These are phyloP conservation scores for Apamea sordens DNA, from an alignment of 2,888 invertebrate genomes.

Conservation along the genomic window DNA sequence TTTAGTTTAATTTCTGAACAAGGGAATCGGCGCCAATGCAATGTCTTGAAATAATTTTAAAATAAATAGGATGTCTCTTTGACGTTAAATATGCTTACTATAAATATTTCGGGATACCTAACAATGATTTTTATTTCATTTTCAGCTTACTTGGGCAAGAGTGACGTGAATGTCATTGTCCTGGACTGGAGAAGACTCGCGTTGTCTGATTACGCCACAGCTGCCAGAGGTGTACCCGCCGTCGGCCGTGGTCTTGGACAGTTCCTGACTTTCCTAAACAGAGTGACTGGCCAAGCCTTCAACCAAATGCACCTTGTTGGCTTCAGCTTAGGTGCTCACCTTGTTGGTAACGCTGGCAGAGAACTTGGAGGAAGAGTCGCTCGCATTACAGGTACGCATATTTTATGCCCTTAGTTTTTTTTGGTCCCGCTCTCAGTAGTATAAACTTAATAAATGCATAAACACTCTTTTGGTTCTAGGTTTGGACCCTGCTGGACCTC, in stretches of 20 bases:
- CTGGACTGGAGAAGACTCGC: slow-evolving; percentile 80
- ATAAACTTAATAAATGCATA: neutral
- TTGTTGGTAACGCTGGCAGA: slow-evolving; percentile 81
- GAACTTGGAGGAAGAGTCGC: slow-evolving; percentile 73
- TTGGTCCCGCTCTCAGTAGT: too few relatives aligned
- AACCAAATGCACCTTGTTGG: slow-evolving; percentile 80
- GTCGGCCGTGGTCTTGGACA: slow-evolving; percentile 79
- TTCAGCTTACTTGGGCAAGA: slow-evolving; percentile 72
- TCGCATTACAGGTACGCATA: slow-evolving; percentile 74
- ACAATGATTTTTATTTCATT: neutral
- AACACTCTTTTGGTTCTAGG: neutral
- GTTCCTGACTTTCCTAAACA: slow-evolving; percentile 77
- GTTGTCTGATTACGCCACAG: slow-evolving; percentile 70
- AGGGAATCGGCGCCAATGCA: too few relatives aligned
- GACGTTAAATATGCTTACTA: neutral
- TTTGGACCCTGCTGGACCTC: slow-evolving; percentile 65
- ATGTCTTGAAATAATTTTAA: neutral
- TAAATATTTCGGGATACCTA: neutral
- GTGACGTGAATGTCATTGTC: slow-evolving; percentile 78
- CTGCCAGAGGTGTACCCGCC: slow-evolving; percentile 75
- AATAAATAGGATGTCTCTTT: neutral
- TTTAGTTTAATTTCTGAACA: too few relatives aligned
- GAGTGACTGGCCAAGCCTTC: slow-evolving; percentile 70
- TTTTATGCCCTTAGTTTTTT: neutral
- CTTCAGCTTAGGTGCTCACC: slow-evolving; percentile 84